Evolutionary conservation across 2,113 vertebrate species (phyloP), one percentile per base, ranked within the genome.

Genomic region (Lanius ludovicianus): DNA sequence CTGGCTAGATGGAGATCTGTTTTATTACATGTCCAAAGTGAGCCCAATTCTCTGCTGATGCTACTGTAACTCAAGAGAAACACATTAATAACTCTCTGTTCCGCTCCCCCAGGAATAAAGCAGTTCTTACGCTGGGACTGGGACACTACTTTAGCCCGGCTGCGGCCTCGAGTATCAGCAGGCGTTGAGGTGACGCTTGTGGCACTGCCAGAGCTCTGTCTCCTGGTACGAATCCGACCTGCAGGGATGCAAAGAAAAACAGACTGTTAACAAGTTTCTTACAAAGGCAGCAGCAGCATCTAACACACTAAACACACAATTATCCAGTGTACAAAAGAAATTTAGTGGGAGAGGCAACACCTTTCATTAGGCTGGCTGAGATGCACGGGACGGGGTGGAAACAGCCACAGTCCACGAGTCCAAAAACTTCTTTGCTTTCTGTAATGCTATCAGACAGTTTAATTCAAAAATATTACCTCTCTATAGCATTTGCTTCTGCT

Each of bases 101-200:
- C 30, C 69, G 67, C 20, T 78, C 35, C 57, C 68, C 64, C 13
- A 17, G 74, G 91, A 93, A 87, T 49, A 93, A 91, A 96, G 70
- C 4, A 65, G 39, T 96, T 97, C 99, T 98, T 99, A 99, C 99
- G 99, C 97, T 99, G 99, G 53, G 99, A 99, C 96, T 99, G 99
- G 24, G 99, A 99, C 49, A 99, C 99, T 13, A 99, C 99, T 98
- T 99, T 99, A 88, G 99, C 99, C n/a, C 99, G 98, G 94, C 99
- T 99, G 52, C 99, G 99, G 76, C 99, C 99, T 76, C 99, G 98
- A 63, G 97, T 99, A 76, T 99, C 99, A 15, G 98, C 98, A 81
- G 99, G 98, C 0, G 98, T 98, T 4, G 98, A 94, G 89, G 97
- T 98, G 65, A 98, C 96, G 1, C 98, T 98, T 18, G 98, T 98